phyloP scores from a whole-genome alignment of 2,797 vertebrate genomes.

The Podargus strigoides region DNA sequence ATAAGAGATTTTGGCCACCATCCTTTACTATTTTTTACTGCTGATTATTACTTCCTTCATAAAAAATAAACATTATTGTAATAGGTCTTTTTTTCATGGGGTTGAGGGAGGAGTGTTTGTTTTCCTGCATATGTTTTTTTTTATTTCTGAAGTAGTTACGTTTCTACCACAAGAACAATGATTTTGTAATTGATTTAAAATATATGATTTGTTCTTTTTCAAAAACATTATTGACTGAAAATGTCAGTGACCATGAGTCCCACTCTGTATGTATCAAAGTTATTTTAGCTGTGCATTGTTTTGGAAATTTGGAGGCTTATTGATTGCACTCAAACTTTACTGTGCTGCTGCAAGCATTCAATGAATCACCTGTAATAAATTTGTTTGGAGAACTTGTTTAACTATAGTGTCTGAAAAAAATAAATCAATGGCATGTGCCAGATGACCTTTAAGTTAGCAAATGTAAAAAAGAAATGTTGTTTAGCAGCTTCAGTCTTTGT shows the following conservation, averaged over 20 bases:
- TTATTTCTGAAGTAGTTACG: conserved; percentile 5
- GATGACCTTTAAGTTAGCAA: conserved; percentile 58
- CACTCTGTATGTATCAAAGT: conserved; percentile 2
- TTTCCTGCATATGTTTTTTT: neutral
- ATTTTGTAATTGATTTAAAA: conserved; percentile 56
- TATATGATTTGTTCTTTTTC: conserved; percentile 29
- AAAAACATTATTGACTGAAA: conserved; percentile 57
- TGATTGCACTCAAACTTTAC: conserved; percentile 58
- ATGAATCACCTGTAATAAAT: conserved; percentile 56
- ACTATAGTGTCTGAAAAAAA: conserved; percentile 44
- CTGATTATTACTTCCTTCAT: neutral
- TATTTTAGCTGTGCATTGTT: conserved; percentile 55
- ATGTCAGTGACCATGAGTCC: conserved; percentile 43
- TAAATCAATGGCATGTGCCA: conserved; percentile 50
- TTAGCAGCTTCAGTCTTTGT: neutral
- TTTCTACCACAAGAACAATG: conserved; percentile 54
- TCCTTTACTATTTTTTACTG: neutral
- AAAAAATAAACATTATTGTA: neutral
- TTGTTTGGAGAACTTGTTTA: conserved; percentile 62
- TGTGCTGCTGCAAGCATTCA: conserved; percentile 42
- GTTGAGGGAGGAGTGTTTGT: neutral
- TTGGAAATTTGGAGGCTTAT: conserved; percentile 64
- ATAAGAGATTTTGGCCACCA: neutral
- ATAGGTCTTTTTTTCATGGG: neutral
- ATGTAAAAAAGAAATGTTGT: conserved; percentile 18